phyloP scores from a whole-genome alignment of 2,888 invertebrate species.

The Creontiades dilutus region DNA sequence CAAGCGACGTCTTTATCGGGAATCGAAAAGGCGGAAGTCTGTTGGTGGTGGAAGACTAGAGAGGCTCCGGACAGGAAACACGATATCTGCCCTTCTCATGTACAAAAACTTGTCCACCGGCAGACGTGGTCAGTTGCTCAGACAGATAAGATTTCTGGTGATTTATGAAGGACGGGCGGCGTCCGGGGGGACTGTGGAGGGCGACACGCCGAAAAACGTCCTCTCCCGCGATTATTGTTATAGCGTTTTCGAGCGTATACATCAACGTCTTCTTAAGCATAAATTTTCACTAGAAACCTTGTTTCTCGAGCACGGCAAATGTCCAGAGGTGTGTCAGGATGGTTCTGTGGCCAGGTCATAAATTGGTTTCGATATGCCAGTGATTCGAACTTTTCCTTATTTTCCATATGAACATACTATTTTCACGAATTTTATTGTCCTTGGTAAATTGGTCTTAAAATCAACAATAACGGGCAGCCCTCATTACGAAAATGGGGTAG shows the following conservation, averaged over 20 bases:
- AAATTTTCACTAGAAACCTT: no score
- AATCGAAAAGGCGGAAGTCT: conserved; percentile 51
- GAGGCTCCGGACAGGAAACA: conserved; percentile 3
- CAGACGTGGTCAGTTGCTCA: conserved; percentile 49
- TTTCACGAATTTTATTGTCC: no score
- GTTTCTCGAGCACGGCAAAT: no score
- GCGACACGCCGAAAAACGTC: background rate
- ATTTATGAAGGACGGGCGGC: conserved; percentile 28
- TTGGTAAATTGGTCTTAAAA: no score
- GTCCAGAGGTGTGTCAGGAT: no score
- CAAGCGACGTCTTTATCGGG: conserved; percentile 33
- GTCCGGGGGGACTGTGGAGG: background rate
- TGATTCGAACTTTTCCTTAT: no score
- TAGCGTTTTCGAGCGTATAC: background rate
- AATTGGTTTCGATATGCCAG: no score
- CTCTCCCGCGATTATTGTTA: background rate
- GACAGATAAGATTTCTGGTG: conserved; percentile 33
- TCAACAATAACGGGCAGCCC: no score
- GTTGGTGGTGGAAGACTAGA: background rate
- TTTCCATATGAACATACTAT: no score
- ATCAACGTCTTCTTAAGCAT: no score
- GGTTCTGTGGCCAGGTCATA: no score
- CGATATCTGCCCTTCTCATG: background rate
- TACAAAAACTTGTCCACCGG: background rate
- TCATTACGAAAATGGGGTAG: no score